Conservation (phyloP, 2,113 vertebrate species). For the Gymnogyps californianus region DNA sequence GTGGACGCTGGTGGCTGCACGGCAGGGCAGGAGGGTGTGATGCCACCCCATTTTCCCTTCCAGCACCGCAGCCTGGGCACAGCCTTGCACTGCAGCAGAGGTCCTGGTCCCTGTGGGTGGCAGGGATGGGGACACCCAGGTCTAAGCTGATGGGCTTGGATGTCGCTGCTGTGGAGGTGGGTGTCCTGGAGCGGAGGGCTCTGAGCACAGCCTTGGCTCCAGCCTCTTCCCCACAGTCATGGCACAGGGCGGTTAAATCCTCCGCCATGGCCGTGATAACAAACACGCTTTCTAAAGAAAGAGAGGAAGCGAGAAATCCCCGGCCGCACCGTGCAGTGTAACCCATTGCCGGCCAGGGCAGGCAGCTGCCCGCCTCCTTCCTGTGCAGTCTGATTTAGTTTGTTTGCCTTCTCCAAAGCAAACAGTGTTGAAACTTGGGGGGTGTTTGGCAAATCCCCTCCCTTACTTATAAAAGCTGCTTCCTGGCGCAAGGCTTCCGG, state of each 20-base stretch:
- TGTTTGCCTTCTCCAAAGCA: background rate
- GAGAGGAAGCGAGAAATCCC: background rate
- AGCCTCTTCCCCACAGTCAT: background rate
- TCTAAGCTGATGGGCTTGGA: background rate
- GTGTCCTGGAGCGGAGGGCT: accelerated
- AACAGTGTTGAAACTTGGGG: background rate
- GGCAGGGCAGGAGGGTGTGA: background rate
- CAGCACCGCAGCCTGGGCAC: background rate
- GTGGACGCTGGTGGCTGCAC: accelerated
- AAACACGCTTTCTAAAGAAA: background rate
- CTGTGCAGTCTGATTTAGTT: background rate
- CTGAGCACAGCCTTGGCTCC: background rate
- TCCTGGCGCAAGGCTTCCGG: background rate
- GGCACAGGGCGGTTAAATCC: background rate
- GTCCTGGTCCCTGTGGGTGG: background rate
- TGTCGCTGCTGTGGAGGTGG: no score
- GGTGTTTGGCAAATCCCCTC: background rate
- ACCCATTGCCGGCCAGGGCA: background rate
- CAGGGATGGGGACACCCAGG: background rate
- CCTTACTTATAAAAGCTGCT: background rate
- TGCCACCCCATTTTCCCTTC: background rate
- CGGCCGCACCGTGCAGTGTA: accelerated
- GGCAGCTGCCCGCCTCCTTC: background rate
- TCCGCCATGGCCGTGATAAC: accelerated
- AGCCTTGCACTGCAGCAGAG: background rate